Conservation (phyloP, 2,113 vertebrate species). For the Cricetomys ansorgei region DNA sequence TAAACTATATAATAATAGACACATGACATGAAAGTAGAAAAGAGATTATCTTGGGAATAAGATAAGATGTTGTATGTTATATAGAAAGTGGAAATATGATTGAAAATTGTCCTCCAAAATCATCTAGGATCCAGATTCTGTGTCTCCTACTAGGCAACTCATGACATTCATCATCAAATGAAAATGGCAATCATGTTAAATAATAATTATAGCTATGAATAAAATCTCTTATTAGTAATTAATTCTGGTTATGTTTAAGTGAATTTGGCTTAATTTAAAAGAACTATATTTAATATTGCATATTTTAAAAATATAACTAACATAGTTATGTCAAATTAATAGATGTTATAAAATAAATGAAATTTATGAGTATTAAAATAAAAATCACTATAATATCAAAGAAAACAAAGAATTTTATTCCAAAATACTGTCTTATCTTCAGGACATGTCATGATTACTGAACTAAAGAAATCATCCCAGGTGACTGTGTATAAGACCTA, state of each 20-base stretch:
- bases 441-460: neutral
- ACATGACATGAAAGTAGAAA: neutral
- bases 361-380: neutral
- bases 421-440: neutral
- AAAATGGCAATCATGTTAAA: too few relatives aligned
- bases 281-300: neutral
- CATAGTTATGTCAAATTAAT: neutral
- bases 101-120: neutral
- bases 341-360: neutral
- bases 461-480: neutral
- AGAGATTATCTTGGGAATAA: neutral
- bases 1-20: too few relatives aligned
- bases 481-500: neutral
- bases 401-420: neutral
- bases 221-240: neutral
- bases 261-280: neutral
- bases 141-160: neutral
- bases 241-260: neutral
- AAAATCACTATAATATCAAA: neutral
- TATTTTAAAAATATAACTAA: neutral
- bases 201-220: neutral
- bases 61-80: neutral
- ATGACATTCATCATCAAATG: too few relatives aligned
- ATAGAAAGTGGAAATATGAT: neutral
- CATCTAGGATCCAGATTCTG: neutral